These are phyloP conservation scores for Ips typographus DNA, from an alignment of 1,140 invertebrate genomes.

Conservation along the genomic window DNA sequence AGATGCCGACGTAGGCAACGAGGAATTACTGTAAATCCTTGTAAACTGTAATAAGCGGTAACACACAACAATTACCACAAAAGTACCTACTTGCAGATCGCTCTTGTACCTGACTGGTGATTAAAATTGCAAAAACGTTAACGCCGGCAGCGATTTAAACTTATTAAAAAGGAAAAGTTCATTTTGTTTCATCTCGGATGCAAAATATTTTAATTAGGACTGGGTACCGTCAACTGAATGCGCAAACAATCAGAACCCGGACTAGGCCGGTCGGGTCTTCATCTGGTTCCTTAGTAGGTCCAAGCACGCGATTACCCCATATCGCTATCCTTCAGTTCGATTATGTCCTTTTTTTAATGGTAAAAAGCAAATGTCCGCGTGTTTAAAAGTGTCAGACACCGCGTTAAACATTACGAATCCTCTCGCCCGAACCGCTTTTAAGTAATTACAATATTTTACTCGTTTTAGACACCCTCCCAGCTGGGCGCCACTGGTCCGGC, in stretches of 20 bases:
- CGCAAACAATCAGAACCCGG: too few species aligned
- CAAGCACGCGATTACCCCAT: too few species aligned
- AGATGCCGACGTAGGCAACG: too few species aligned
- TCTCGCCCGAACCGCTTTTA: constrained; percentile 5
- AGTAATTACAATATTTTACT: constrained; percentile 24
- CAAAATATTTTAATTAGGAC: too few species aligned
- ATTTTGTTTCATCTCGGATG: too few species aligned
- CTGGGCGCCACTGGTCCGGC: constrained; percentile 15
- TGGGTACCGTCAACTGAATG: too few species aligned
- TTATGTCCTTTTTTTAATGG: too few species aligned
- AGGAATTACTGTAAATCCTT: constrained; percentile 2
- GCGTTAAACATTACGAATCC: constrained; percentile 23
- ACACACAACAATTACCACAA: neutral
- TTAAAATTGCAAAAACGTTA: constrained; percentile 4
- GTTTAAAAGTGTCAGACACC: constrained; percentile 17
- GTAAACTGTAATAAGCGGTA: neutral
- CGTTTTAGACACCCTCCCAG: constrained; percentile 12
- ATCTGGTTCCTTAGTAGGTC: too few species aligned
- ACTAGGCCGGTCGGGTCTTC: too few species aligned
- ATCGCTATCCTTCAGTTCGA: too few species aligned
- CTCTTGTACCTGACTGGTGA: neutral
- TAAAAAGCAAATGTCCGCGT: neutral
- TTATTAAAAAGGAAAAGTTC: neutral
- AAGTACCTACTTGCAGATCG: neutral
- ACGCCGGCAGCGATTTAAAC: neutral